A percentile compares a stretch with the other conserved stretches of the same genome.
These are phyloP conservation scores for Yoshiicerus persimilis DNA, from an alignment of 1,140 invertebrate genomes.

Conservation along the genomic window DNA sequence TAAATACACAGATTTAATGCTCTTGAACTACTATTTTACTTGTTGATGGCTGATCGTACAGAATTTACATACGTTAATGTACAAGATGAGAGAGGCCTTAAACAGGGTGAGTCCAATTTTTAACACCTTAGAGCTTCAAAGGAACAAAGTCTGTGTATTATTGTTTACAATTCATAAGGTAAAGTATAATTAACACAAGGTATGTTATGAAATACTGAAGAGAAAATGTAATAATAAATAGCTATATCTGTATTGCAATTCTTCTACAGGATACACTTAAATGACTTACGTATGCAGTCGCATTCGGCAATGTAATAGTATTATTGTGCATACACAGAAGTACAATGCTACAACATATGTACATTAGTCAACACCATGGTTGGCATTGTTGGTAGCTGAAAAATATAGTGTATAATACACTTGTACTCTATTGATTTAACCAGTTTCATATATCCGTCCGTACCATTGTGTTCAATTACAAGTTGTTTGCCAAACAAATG, in stretches of 20 bases:
- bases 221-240: neutral
- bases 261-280: no score
- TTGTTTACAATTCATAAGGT: neutral
- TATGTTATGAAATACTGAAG: neutral
- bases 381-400: neutral
- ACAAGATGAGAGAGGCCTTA: neutral
- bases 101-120: neutral
- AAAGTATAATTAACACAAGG: neutral
- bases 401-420: neutral
- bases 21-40: constrained; percentile 15
- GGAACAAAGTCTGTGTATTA: neutral
- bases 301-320: neutral
- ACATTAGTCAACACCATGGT: neutral
- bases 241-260: no score
- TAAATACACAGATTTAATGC: neutral
- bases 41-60: neutral
- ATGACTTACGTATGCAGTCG: neutral
- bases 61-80: neutral
- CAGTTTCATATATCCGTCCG: neutral
- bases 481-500: constrained; percentile 2
- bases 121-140: neutral
- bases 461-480: neutral
- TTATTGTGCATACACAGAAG: neutral
- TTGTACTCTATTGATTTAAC: neutral
- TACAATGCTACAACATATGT: neutral